Conservation (phyloP, 1,140 invertebrate genomes). For the Bombus cullumanus region DNA sequence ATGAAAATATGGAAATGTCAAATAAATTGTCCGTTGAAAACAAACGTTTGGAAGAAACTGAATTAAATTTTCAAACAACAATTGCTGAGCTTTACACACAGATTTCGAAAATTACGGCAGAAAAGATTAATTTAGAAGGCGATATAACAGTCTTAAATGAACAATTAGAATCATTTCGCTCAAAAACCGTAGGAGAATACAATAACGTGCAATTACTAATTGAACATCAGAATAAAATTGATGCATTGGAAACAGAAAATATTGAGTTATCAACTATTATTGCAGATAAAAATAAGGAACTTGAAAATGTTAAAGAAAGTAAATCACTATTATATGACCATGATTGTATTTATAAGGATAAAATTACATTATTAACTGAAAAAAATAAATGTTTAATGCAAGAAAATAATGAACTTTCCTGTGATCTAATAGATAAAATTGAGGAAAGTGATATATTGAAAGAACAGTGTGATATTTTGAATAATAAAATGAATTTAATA, state of each 20-base stretch:
- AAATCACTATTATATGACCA: slow-evolving; percentile 48
- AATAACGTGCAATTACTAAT: slow-evolving; percentile 30
- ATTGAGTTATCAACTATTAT: slow-evolving; percentile 67
- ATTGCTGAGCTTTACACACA: slow-evolving; percentile 58
- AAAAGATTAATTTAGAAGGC: slow-evolving; percentile 63
- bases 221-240: slow-evolving; percentile 62
- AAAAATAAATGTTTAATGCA: slow-evolving; percentile 26
- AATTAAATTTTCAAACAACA: slow-evolving; percentile 47
- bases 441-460: slow-evolving; percentile 50
- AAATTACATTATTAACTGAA: slow-evolving; percentile 42
- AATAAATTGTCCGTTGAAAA: slow-evolving; percentile 68
- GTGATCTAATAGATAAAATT: slow-evolving; percentile 47
- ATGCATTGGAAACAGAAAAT: slow-evolving; percentile 73
- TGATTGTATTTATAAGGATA: slow-evolving; percentile 47
- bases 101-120: slow-evolving; percentile 57
- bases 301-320: slow-evolving; percentile 63
- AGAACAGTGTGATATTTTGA: slow-evolving; percentile 27
- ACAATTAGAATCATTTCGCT: slow-evolving; percentile 39
- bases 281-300: slow-evolving; percentile 56
- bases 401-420: slow-evolving; percentile 53
- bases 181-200: slow-evolving; percentile 38
- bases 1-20: slow-evolving; percentile 74
- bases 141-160: slow-evolving; percentile 46
- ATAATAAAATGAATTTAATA: slow-evolving; percentile 38
- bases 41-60: slow-evolving; percentile 47